Base-by-base conservation (phyloP, 2,797 vertebrate genomes). In the Neosalanx taihuensis region DNA sequence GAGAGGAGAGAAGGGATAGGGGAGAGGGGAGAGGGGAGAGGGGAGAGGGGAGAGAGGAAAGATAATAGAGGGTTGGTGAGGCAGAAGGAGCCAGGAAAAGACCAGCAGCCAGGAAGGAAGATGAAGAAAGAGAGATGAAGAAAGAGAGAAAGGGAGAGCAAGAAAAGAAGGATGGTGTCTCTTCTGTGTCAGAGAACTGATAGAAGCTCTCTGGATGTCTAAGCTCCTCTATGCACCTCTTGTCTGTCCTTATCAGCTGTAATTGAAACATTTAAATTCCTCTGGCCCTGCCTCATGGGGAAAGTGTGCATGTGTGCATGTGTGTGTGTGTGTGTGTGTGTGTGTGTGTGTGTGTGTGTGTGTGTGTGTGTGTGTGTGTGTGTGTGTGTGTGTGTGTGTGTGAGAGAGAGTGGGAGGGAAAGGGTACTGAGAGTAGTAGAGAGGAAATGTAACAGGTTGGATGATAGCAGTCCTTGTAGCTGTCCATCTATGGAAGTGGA, bases 181-280 rank as follows among this genome's bases (percentile, higher is more conserved):
- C n/a, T n/a, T n/a, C 76, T 88, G 86, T 92, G 90, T 92, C 89
- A 83, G 79, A 66, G 63, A 4, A 0, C 79, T 84, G 89, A 93
- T 91, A 90, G 78, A 75, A 88, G 82, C 84, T 79, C 75, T 71
- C 78, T 83, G 77, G 1, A 41, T 86, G 81, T 86, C 83, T 76
- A 78, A 84, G 81, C 72, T 77, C 76, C 81, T 91, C 87, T 89
- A 74, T 89, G 78, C 85, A 77, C 81, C 87, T 84, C 89, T 91
- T 91, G 89, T 91, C 87, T 90, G 76, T 58, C 69, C 89, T 93
- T 93, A 93, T 94, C 92, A 77, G 74, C 2, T 4, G 84, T 89
- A 92, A 93, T 93, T 93, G 91, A 93, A 93, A 93, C 91, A 92
- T 92, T 87, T 89, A 85, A 87, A 92, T 91, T 93, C 88, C 82